Evolutionary conservation across 2,113 vertebrate species (phyloP).

Genomic region (Microcebus tavaratra): DNA sequence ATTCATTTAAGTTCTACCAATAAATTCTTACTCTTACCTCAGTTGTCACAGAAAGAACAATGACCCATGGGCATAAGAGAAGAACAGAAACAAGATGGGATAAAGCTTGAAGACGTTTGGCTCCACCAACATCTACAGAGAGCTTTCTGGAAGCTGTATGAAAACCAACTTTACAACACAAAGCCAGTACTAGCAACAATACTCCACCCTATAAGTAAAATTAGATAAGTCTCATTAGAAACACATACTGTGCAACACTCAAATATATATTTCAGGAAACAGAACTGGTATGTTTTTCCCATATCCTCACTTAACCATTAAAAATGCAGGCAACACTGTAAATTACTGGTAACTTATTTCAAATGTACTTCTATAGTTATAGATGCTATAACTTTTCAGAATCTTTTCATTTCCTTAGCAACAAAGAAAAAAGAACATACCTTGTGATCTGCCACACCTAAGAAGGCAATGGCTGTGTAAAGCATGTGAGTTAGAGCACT

Average conservation of each 20-base stretch:
- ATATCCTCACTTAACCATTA: not conserved
- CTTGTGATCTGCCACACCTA: slow-evolving; percentile 98
- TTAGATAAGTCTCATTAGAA: slow-evolving; percentile 54
- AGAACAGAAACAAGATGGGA: slow-evolving; percentile 93
- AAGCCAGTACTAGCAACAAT: slow-evolving; percentile 92
- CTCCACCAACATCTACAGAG: slow-evolving; percentile 94
- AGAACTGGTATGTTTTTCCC: not conserved
- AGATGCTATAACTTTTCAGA: slow-evolving; percentile 3
- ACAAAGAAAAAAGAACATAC: slow-evolving; percentile 82
- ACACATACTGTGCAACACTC: not conserved
- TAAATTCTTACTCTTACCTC: slow-evolving; percentile 87
- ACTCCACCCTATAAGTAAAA: slow-evolving; percentile 92
- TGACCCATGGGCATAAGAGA: slow-evolving; percentile 95
- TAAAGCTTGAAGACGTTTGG: slow-evolving; percentile 95
- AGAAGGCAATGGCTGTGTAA: slow-evolving; percentile 94
- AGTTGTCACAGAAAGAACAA: slow-evolving; percentile 94
- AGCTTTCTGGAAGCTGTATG: slow-evolving; percentile 95
- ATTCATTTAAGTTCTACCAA: slow-evolving; percentile 47
- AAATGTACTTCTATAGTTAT: not conserved
- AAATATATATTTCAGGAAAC: slow-evolving; percentile 32
- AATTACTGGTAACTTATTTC: not conserved
- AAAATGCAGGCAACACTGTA: not conserved
- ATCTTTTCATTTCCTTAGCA: not conserved
- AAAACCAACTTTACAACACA: slow-evolving; percentile 96
- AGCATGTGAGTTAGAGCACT: slow-evolving; percentile 97